These are phyloP conservation scores for Machaerirhynchus nigripectus DNA, from an alignment of 2,113 vertebrate species.

Conservation along the genomic window DNA sequence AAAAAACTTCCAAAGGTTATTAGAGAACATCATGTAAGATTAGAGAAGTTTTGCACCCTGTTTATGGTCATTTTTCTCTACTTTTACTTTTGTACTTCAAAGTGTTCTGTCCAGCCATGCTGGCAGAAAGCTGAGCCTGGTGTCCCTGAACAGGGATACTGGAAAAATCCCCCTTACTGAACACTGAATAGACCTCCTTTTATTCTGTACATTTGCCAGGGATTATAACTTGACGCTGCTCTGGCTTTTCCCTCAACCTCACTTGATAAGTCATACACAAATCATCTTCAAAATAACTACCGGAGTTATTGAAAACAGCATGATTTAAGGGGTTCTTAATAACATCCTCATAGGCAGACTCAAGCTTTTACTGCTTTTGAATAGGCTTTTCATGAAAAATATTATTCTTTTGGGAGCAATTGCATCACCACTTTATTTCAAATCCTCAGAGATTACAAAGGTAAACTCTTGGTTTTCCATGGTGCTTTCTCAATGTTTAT, in stretches of 20 bases:
- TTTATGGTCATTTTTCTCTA: not conserved
- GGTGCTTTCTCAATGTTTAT: not conserved
- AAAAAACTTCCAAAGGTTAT: not conserved
- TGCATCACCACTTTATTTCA: not conserved
- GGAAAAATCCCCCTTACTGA: not conserved
- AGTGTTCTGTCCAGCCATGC: not conserved
- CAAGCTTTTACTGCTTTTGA: not conserved
- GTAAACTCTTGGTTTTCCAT: not conserved
- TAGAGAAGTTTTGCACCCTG: not conserved
- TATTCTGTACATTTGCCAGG: not conserved
- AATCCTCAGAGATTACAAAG: not conserved
- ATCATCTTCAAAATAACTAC: not conserved
- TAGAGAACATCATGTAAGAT: not conserved
- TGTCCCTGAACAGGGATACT: not conserved
- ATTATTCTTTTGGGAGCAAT: not conserved
- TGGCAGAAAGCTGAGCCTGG: not conserved
- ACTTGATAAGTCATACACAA: not conserved
- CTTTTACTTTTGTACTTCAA: not conserved
- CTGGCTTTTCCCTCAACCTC: not conserved
- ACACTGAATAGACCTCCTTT: not conserved
- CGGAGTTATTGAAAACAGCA: not conserved
- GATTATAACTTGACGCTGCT: not conserved
- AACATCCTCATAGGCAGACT: not conserved
- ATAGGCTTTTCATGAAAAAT: not conserved
- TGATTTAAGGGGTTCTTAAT: not conserved